phyloP scores from a whole-genome alignment of 2,113 vertebrate species.

The Morone chrysops region DNA sequence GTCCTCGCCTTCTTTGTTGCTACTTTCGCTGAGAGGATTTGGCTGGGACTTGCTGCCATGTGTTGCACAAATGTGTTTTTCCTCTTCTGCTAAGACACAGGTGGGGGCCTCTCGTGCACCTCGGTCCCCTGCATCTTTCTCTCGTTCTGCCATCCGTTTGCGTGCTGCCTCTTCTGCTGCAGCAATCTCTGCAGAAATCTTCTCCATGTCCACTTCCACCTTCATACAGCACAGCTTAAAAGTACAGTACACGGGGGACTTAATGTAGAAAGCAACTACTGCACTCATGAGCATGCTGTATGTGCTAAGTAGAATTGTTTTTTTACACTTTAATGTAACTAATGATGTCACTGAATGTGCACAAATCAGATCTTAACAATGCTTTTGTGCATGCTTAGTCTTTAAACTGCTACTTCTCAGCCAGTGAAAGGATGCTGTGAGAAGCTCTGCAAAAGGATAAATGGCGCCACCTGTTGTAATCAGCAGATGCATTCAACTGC shows the following conservation, averaged over 20 bases:
- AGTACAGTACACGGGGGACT: background rate
- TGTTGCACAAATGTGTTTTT: slow-evolving; percentile 76
- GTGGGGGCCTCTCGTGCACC: slow-evolving; percentile 78
- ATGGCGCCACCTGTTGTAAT: slow-evolving; percentile 70
- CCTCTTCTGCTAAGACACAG: slow-evolving; percentile 78
- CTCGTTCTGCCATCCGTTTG: slow-evolving; percentile 91
- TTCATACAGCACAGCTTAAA: slow-evolving; percentile 94
- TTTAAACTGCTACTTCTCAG: background rate
- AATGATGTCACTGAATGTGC: background rate
- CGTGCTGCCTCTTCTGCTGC: slow-evolving; percentile 95
- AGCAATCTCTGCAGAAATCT: slow-evolving; percentile 95
- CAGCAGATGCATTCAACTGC: slow-evolving; percentile 21
- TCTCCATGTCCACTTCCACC: slow-evolving; percentile 99
- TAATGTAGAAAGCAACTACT: background rate
- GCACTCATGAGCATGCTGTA: background rate
- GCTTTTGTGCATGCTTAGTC: background rate
- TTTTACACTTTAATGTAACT: background rate
- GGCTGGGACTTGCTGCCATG: slow-evolving; percentile 73
- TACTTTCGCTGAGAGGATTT: slow-evolving; percentile 43
- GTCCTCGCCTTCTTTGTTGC: slow-evolving; percentile 70
- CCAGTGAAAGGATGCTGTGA: background rate
- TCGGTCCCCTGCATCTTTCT: slow-evolving; percentile 91
- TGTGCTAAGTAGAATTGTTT: background rate
- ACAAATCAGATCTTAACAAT: background rate
- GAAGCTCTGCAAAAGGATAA: slow-evolving; percentile 31